Evolutionary conservation across 2,113 vertebrate genomes (phyloP), one percentile per base, ranked within the genome.

Genomic region (Psilopogon haemacephalus): DNA sequence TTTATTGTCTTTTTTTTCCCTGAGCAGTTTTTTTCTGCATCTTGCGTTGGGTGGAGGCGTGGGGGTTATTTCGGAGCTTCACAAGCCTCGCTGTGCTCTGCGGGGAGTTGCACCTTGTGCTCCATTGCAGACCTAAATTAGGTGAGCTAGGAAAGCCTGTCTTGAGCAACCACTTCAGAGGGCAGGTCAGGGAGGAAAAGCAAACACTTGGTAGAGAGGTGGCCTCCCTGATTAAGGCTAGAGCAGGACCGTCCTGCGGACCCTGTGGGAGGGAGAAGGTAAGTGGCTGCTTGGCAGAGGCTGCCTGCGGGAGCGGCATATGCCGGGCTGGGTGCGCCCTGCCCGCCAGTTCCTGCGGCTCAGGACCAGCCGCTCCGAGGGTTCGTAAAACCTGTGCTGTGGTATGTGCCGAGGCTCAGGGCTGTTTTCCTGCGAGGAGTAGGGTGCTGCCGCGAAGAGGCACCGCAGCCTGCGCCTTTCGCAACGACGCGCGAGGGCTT

Each of bases 161-260:
- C 92, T 93, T 77, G 88, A 91, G 88, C 91, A 93, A 90, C 91
- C 93, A 62, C 78, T 93, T 65, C 93, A 92, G 71, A 95, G 95
- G 95, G 93, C 91, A 95, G 78, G 88, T 91, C 65, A 94, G 95
- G 91, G 93, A 95, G 88, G 88, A 92, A 95, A 95, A 89, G 71
- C 95, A 93, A 95, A 95, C 93, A 95, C 20, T 84, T 84, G 32
- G 59, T 84, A 90, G 73, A 93, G 74, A 94, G 95, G 73, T 91
- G 91, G 91, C 83, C 82, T 95, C 86, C 67, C 87, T 77, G 90
- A 80, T 95, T 95, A 46, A 95, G 79, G 90, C 91, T 89, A 93
- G 91, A 92, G 90, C 95, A 90, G 92, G 88, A 95, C 27, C 96
- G 87, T 92, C 86, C 95, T 95, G 91, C 79, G 86, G 94, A 94